A percentile compares a stretch with the other conserved stretches of the same genome.
These are phyloP conservation scores for Sarcophaga rosellei DNA, from an alignment of 2,888 invertebrate species.

Conservation along the genomic window DNA sequence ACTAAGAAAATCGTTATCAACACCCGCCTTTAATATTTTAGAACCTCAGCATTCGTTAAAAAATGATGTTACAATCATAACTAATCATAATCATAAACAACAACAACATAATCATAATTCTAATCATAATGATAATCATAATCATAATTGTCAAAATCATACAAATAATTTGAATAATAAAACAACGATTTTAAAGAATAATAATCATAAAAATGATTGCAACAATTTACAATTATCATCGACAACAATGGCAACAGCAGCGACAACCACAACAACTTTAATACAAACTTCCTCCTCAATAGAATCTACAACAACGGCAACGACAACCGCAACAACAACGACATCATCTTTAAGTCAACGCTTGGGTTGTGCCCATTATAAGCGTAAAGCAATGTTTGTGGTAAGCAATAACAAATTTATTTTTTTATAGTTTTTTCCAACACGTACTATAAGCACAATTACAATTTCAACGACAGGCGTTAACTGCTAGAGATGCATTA, in stretches of 20 bases:
- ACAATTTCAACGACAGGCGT: conserved; percentile 11
- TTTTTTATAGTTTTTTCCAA: neutral
- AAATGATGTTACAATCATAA: conserved; percentile 50
- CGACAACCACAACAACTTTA: conserved; percentile 27
- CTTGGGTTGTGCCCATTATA: conserved; percentile 90
- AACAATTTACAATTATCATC: conserved; percentile 17
- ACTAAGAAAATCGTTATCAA: conserved; percentile 67
- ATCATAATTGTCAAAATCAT: conserved; percentile 39
- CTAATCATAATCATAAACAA: conserved; percentile 42
- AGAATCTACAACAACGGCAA: conserved; percentile 24
- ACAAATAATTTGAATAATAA: conserved; percentile 46
- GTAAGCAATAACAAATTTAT: conserved; percentile 82
- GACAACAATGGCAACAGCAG: conserved; percentile 1
- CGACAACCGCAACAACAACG: conserved; percentile 20
- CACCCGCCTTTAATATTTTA: conserved; percentile 61
- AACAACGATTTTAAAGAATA: conserved; percentile 37
- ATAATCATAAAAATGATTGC: conserved; percentile 19
- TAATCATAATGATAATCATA: conserved; percentile 17
- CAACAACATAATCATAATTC: conserved; percentile 30
- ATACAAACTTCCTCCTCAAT: conserved; percentile 19
- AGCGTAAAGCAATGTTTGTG: conserved; percentile 92
- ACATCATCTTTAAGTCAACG: conserved; percentile 68
- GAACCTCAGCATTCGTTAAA: conserved; percentile 54
- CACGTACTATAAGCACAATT: neutral
- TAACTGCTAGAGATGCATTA: neutral